Evolutionary conservation across 1,140 invertebrate genomes (phyloP), one percentile per base, ranked within the genome.

Genomic region (Mamestra configurata): DNA sequence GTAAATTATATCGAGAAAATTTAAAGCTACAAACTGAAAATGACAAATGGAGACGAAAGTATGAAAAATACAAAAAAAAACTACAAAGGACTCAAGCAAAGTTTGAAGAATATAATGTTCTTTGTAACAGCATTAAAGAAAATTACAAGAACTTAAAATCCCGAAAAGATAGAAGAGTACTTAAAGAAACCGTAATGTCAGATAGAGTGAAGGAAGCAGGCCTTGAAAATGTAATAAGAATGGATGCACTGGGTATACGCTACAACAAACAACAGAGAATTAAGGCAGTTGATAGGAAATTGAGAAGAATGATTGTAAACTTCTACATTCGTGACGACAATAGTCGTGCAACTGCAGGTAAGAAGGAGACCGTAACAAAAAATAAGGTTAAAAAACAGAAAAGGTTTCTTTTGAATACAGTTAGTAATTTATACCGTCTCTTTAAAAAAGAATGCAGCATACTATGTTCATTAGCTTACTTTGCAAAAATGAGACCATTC

Each of bases 401-500:
- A 18, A 18, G 59, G 4, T 37, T 18, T 40, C 40, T 64, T 20
- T 18, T 64, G 31, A 31, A 64, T 10, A 6, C 31, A 0, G 40
- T 18, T 15, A 64, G 18, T 20, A 37, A 37, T 6, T 31, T 64
- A 0, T 37, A 37, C 18, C 4, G 7, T 8, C 0, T 15, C 0
- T 64, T 64, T 10, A 1, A 6, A 18, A 37, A 37, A 49, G 37
- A 68, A 49, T 0, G 7, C 1, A 11, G 5, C 37, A 1, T 68
- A 0, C 46, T 15, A 68, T 68, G 64, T 11, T 7, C 11, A 8
- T 68, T 49, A 11, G 27, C 8, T 1, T 49, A 46, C 6, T 68
- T 68, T 22, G 13, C 22, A 22, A 46, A 49, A 68, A 0, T 24
- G 24, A 68, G 40, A 20, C 64, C 64, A 15, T 43, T 68, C 49